Conservation (phyloP, 1,140 invertebrate genomes). For the Hydropsyche tenuis region DNA sequence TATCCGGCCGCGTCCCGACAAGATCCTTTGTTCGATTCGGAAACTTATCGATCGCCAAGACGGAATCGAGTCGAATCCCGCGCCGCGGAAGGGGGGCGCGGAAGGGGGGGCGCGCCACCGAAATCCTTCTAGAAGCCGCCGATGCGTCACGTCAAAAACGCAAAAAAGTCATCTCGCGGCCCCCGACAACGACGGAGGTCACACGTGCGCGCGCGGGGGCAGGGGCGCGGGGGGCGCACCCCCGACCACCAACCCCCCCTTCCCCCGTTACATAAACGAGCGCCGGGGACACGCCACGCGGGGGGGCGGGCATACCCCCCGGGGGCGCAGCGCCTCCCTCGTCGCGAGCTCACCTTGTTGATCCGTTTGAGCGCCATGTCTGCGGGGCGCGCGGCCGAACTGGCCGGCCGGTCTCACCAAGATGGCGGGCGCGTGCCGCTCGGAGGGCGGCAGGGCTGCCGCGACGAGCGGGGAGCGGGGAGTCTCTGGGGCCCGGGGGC, state of each 20-base stretch:
- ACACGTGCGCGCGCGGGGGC: slow-evolving; percentile 1
- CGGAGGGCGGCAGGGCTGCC: slow-evolving; percentile 9
- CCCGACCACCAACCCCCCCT: background rate
- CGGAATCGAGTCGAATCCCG: background rate
- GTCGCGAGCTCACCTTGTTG: slow-evolving; percentile 47
- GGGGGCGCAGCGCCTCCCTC: background rate
- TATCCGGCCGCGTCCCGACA: background rate
- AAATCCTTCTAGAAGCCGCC: background rate
- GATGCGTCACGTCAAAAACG: background rate
- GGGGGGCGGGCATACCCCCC: background rate
- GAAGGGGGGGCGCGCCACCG: background rate
- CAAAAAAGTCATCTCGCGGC: background rate
- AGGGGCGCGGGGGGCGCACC: background rate
- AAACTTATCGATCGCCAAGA: background rate
- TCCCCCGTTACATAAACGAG: background rate
- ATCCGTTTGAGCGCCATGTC: slow-evolving; percentile 49
- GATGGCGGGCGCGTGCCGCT: slow-evolving; percentile 12
- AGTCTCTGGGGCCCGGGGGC: background rate
- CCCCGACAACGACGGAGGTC: background rate
- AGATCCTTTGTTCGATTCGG: background rate
- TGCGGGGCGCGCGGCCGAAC: slow-evolving; percentile 7
- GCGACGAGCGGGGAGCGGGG: background rate
- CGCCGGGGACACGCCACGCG: background rate
- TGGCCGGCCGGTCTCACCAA: slow-evolving; percentile 24
- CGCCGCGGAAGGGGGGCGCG: background rate